A percentile compares a stretch with the other conserved stretches of the same genome.
Conservation (phyloP, 2,113 vertebrate species). For the Paratilapia polleni region DNA sequence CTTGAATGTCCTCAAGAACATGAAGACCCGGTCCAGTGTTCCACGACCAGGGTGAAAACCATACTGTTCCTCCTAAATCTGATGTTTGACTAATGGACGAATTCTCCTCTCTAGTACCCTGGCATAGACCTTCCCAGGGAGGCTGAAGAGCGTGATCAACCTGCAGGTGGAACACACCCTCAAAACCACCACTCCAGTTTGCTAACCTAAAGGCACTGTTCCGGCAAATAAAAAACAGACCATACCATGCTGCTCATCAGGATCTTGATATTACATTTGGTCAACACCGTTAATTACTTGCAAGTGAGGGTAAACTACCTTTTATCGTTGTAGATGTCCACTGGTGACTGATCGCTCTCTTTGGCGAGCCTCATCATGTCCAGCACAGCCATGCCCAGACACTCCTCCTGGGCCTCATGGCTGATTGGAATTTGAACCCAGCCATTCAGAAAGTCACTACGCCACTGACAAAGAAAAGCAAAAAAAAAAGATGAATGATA, state of each 20-base stretch:
- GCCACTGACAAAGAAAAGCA: constrained; percentile 81
- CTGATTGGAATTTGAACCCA: constrained; percentile 86
- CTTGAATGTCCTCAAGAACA: not conserved
- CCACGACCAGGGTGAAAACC: not conserved
- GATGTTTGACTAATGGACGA: too few relatives aligned
- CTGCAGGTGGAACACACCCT: too few relatives aligned
- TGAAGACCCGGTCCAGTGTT: not conserved
- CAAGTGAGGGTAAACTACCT: constrained; percentile 79
- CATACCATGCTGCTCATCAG: too few relatives aligned
- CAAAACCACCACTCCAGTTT: too few relatives aligned
- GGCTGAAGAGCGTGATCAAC: too few relatives aligned
- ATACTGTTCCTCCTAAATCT: too few relatives aligned
- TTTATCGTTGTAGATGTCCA: constrained; percentile 88
- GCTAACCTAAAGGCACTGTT: not conserved
- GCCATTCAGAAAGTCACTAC: constrained; percentile 90
- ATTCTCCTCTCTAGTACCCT: too few relatives aligned
- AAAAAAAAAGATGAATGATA: not conserved
- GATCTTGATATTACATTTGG: not conserved
- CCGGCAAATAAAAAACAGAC: not conserved
- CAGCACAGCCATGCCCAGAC: constrained; percentile 95
- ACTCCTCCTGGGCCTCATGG: constrained; percentile 95
- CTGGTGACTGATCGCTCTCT: constrained; percentile 87
- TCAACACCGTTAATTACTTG: not conserved
- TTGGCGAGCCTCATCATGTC: constrained; percentile 98
- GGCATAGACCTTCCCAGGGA: too few relatives aligned